Conservation (phyloP, 2,888 invertebrate genomes). For the Antheraea assamensis region DNA sequence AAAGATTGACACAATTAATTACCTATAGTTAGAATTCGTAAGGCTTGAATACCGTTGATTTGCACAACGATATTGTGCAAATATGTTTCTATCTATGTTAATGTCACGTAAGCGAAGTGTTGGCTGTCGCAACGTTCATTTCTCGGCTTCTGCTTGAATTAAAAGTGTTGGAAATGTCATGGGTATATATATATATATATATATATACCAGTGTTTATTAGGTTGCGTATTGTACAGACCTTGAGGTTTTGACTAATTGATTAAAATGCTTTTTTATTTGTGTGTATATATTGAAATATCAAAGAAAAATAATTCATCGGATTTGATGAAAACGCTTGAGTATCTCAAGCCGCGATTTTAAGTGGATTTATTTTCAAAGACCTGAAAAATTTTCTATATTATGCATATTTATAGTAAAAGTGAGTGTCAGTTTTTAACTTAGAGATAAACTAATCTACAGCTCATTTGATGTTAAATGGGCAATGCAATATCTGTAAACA, state of each 20-base stretch:
- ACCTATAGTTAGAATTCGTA: background rate
- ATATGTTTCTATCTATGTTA: conserved; percentile 7
- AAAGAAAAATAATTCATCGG: background rate
- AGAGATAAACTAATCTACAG: too few species aligned
- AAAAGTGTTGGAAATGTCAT: conserved; percentile 15
- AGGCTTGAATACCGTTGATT: conserved; percentile 6
- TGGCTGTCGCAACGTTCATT: conserved; percentile 3
- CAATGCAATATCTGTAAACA: too few species aligned
- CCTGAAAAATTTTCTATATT: too few species aligned
- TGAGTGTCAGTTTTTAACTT: too few species aligned
- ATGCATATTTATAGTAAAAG: too few species aligned
- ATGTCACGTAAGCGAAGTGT: conserved; percentile 13
- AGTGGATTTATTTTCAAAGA: too few species aligned
- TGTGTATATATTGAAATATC: background rate
- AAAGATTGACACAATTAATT: background rate
- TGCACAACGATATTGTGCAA: conserved; percentile 14
- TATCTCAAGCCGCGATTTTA: background rate
- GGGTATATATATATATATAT: background rate
- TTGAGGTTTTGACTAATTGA: background rate
- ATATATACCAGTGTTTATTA: background rate
- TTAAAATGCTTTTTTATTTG: background rate
- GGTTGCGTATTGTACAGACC: background rate
- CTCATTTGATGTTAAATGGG: too few species aligned
- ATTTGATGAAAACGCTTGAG: background rate
- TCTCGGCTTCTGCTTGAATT: conserved; percentile 5